Evolutionary conservation across 1,140 invertebrate genomes (phyloP), one percentile per base, ranked within the genome.

Genomic region (Hestina assimilis): DNA sequence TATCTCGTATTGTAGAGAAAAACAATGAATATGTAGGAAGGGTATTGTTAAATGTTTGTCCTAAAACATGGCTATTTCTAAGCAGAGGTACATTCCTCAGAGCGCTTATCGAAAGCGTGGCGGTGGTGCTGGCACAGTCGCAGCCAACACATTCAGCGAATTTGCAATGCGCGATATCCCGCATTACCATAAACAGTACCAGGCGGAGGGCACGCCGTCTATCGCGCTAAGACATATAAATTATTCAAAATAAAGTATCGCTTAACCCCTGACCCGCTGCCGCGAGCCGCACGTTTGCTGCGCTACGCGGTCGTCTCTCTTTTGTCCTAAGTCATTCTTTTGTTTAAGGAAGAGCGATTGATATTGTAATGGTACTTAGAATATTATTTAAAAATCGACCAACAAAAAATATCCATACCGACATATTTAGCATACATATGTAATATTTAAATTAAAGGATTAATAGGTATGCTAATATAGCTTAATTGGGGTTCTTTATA

Each of bases 191-290:
- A 88, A 88, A 85, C 81, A 81, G 83, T 79, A 83, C 77, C 72
- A 79, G 76, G 69, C 77, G 79, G 83, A 86, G 83, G 72, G 83
- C 80, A 83, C 72, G 79, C 79, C 78, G 82, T 86, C 85, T 88
- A 88, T 88, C 85, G 83, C 79, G 65, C 69, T 73, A 79, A 82
- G 77, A 85, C 82, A 85, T 88, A 86, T 86, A 88, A 86, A 88
- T 86, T 86, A 88, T 88, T 88, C 85, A 88, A 85, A 86, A 85
- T 88, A 86, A 88, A 88, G 85, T 88, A 86, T 88, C 83, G 83
- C 83, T 88, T 88, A 88, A 86, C 83, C 85, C 60, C 53, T 77
- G 79, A 88, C 79, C 83, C 66, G 64, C 62, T 45, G 67, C 69
- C 63, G 66, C 68, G 60, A 67, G 69, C 75, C 65, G 72, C 66